A percentile compares a stretch with the other conserved stretches of the same genome.
phyloP scores from a whole-genome alignment of 2,888 invertebrate genomes.

The Exocentrus adspersus region DNA sequence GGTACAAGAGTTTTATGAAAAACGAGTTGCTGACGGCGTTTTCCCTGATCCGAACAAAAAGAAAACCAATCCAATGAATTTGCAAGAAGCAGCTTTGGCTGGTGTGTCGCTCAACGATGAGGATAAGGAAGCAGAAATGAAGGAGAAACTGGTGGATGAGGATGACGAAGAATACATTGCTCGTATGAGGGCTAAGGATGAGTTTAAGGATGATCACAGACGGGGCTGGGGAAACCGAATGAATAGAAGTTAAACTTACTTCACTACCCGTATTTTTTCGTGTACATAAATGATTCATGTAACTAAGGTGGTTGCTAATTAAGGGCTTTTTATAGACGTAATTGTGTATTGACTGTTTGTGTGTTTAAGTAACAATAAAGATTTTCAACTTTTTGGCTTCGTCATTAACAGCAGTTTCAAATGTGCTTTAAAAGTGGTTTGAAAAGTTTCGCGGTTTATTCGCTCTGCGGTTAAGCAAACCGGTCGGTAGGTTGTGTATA shows the following conservation, averaged over 20 bases:
- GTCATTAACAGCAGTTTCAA: no score
- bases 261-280: no score
- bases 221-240: slow-evolving; percentile 89
- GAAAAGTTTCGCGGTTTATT: no score
- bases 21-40: slow-evolving; percentile 70
- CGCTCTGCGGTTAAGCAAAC: no score
- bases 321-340: neutral
- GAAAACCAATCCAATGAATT: slow-evolving; percentile 52
- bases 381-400: neutral
- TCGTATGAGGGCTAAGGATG: slow-evolving; percentile 79
- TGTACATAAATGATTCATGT: neutral
- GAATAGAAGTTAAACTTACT: slow-evolving; percentile 73
- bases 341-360: neutral
- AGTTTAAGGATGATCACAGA: slow-evolving; percentile 87
- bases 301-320: neutral
- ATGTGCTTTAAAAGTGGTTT: no score
- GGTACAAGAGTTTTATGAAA: slow-evolving; percentile 93
- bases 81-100: slow-evolving; percentile 59
- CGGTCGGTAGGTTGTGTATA: no score
- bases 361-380: neutral
- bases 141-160: slow-evolving; percentile 73
- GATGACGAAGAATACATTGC: slow-evolving; percentile 79
- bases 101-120: slow-evolving; percentile 60
- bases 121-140: slow-evolving; percentile 71
- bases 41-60: slow-evolving; percentile 66